Conservation (phyloP, 2,888 invertebrate species). For the Epirrita christyi region DNA sequence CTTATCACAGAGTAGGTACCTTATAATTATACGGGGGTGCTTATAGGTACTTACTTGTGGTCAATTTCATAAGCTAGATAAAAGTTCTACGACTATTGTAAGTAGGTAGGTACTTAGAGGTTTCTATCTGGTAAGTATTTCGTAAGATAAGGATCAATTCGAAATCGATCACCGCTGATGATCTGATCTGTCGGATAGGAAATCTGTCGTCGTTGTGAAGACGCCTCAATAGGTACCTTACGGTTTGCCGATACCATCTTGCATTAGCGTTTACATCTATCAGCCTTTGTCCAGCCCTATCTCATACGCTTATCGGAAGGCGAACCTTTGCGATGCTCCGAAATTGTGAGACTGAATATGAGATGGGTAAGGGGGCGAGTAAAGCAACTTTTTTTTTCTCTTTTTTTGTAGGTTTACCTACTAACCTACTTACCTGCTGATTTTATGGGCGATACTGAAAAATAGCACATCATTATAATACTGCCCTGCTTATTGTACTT, state of each 20-base stretch:
- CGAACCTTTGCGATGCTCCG: conserved; percentile 13
- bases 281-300: conserved; percentile 50
- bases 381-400: not conserved
- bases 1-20: too few species aligned
- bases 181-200: not conserved
- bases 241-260: conserved; percentile 36
- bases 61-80: too few species aligned
- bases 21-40: too few species aligned
- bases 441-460: too few species aligned
- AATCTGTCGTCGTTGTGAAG: conserved; percentile 23
- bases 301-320: conserved; percentile 47
- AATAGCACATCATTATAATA: too few species aligned
- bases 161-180: conserved; percentile 4
- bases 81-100: too few species aligned
- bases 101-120: too few species aligned
- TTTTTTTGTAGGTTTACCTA: not conserved
- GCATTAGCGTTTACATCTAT: conserved; percentile 51
- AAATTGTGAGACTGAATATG: not conserved
- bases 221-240: conserved; percentile 21
- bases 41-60: too few species aligned
- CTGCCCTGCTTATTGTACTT: too few species aligned
- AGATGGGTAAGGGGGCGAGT: not conserved
- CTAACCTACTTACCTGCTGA: too few species aligned
- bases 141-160: not conserved
- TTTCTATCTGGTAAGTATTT: not conserved